Evolutionary conservation across 2,888 invertebrate genomes (phyloP).

Genomic region (Campaea margaritaria): DNA sequence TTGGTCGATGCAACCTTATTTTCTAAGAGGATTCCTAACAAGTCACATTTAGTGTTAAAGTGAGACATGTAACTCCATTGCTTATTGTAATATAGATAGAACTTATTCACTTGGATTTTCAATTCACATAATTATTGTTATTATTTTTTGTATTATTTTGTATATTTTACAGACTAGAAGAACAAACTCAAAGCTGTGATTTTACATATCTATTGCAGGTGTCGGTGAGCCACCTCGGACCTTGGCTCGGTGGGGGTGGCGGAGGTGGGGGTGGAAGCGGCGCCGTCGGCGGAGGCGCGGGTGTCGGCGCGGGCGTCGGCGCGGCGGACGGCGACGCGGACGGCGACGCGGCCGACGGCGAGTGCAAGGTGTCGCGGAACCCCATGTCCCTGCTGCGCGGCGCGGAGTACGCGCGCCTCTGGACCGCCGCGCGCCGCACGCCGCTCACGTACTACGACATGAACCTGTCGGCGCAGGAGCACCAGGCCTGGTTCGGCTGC

Average conservation of each 20-base stretch:
- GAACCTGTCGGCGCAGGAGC: slow-evolving; percentile 99
- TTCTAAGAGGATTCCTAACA: no score
- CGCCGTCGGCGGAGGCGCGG: slow-evolving; percentile 73
- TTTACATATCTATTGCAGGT: slow-evolving; percentile 72
- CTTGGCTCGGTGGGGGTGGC: slow-evolving; percentile 80
- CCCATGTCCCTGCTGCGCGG: slow-evolving; percentile 97
- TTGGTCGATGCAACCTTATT: no score
- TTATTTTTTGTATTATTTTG: no score
- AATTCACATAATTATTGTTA: no score
- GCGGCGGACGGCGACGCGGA: slow-evolving; percentile 92
- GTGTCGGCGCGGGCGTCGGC: slow-evolving; percentile 92
- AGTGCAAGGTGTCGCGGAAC: slow-evolving; percentile 96
- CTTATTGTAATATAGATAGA: no score
- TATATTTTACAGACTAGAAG: no score
- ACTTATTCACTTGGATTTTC: no score
- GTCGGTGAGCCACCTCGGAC: slow-evolving; percentile 96
- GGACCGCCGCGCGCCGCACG: slow-evolving; percentile 95
- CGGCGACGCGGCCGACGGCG: slow-evolving; percentile 92
- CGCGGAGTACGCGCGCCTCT: slow-evolving; percentile 98
- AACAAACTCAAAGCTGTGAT: no score
- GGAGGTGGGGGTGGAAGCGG: slow-evolving; percentile 93
- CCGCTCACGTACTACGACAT: slow-evolving; percentile 99
- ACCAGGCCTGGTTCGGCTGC: slow-evolving; percentile 87
- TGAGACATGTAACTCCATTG: no score
- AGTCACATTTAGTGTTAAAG: no score